phyloP scores from a whole-genome alignment of 2,797 vertebrate genomes.

The Gymnocypris eckloni region DNA sequence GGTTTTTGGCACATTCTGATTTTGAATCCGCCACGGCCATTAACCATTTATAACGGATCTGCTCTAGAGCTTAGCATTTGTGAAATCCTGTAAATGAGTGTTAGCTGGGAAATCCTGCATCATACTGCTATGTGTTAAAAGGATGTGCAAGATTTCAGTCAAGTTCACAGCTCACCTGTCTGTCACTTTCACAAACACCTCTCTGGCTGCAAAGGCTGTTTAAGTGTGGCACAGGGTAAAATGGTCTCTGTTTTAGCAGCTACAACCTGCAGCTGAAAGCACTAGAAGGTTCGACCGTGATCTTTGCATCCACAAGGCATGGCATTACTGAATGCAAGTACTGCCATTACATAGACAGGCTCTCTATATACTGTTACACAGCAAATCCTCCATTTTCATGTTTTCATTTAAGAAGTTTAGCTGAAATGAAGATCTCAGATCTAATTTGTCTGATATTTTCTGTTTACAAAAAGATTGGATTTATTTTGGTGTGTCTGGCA shows the following conservation, averaged over 20 bases:
- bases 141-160: conserved; percentile 55
- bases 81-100: conserved; percentile 53
- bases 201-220: conserved; percentile 47
- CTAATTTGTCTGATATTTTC: neutral
- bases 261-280: conserved; percentile 18
- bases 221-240: conserved; percentile 47
- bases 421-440: neutral
- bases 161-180: conserved; percentile 62
- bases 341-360: neutral
- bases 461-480: neutral
- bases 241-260: conserved; percentile 9
- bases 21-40: conserved; percentile 9
- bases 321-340: neutral
- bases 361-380: neutral
- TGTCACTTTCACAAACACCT: conserved; percentile 61
- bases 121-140: conserved; percentile 52
- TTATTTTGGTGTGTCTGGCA: neutral
- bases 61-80: conserved; percentile 39
- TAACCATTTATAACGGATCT: conserved; percentile 38
- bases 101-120: conserved; percentile 60
- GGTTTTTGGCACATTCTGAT: conserved; percentile 33
- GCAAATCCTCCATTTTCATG: neutral
- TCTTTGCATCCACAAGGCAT: neutral
- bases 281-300: neutral
- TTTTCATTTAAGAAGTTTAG: neutral